Percentiles rank a stretch among this genome's conserved stretches.
Conservation (phyloP, 2,797 vertebrate species). For the Crocidura indochinensis region DNA sequence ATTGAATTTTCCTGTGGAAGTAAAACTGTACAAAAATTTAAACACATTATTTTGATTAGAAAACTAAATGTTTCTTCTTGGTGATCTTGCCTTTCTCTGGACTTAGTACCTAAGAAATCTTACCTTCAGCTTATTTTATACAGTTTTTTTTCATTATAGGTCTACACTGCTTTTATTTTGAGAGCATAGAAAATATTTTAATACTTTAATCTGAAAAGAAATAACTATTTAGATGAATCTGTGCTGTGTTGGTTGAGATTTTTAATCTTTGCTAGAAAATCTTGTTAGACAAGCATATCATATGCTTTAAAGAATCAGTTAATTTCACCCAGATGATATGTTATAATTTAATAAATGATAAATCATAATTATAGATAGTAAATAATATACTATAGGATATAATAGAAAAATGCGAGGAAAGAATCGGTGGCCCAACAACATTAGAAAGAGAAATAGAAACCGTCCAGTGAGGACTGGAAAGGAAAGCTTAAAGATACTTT, state of each 20-base stretch:
- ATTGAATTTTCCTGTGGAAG: background rate
- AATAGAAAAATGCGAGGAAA: constrained; percentile 34
- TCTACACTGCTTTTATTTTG: constrained; percentile 1
- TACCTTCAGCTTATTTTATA: background rate
- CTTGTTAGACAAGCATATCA: constrained; percentile 73
- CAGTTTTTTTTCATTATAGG: too few species aligned
- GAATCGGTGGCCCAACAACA: background rate
- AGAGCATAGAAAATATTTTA: constrained; percentile 45
- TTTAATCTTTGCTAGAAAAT: constrained; percentile 76
- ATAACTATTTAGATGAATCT: constrained; percentile 48
- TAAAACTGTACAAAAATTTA: background rate
- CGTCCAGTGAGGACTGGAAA: background rate
- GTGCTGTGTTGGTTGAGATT: constrained; percentile 45
- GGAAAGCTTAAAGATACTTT: background rate
- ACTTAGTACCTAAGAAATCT: constrained; percentile 1
- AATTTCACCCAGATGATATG: constrained; percentile 62
- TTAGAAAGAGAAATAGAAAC: background rate
- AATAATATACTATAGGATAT: constrained; percentile 60
- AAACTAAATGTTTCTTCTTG: background rate
- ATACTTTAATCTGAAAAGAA: background rate
- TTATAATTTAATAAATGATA: constrained; percentile 81
- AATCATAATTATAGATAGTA: constrained; percentile 82
- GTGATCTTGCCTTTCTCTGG: background rate
- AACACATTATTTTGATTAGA: constrained; percentile 9
- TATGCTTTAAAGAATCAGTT: constrained; percentile 77